These are phyloP conservation scores for Cephus runcator DNA, from an alignment of 2,888 invertebrate genomes.

Conservation along the genomic window DNA sequence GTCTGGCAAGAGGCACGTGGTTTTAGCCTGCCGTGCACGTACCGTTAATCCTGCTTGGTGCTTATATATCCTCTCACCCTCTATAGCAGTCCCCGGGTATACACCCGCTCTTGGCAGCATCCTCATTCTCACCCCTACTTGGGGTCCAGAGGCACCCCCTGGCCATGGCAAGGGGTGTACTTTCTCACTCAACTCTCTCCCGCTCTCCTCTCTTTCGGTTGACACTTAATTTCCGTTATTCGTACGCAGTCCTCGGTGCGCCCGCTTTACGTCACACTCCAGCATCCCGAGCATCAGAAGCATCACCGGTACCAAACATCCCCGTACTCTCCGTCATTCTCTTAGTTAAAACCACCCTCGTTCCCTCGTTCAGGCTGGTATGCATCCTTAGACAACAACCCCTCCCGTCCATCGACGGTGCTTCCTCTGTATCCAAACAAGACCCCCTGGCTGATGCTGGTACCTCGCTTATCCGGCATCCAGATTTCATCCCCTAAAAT, in stretches of 20 bases:
- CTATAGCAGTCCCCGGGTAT: slow-evolving; percentile 8
- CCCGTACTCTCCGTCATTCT: slow-evolving; percentile 48
- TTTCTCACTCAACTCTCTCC: slow-evolving; percentile 35
- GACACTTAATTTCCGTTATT: slow-evolving; percentile 66
- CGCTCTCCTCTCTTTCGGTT: slow-evolving; percentile 52
- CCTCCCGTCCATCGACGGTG: slow-evolving; percentile 9
- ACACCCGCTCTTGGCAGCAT: slow-evolving; percentile 10
- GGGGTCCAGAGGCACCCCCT: slow-evolving; percentile 19
- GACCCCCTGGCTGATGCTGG: slow-evolving; percentile 1
- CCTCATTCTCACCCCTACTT: slow-evolving; percentile 18
- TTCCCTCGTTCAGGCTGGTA: slow-evolving; percentile 9
- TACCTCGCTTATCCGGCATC: neutral
- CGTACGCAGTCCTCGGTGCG: slow-evolving; percentile 55
- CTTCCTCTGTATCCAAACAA: neutral
- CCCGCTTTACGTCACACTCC: slow-evolving; percentile 54
- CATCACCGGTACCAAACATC: slow-evolving; percentile 32
- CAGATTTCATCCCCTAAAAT: slow-evolving; percentile 5
- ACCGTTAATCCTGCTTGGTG: slow-evolving; percentile 56
- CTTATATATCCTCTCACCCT: slow-evolving; percentile 40
- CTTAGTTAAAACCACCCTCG: slow-evolving; percentile 44
- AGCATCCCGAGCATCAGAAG: slow-evolving; percentile 30
- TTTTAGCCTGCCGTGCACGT: slow-evolving; percentile 60
- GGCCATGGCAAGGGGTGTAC: slow-evolving; percentile 18
- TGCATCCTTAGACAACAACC: slow-evolving; percentile 29
- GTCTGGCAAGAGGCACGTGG: slow-evolving; percentile 21